Percentiles rank a stretch among this genome's conserved stretches.
Conservation (phyloP, 2,797 vertebrate species). For the Lindbergichthys nudifrons region DNA sequence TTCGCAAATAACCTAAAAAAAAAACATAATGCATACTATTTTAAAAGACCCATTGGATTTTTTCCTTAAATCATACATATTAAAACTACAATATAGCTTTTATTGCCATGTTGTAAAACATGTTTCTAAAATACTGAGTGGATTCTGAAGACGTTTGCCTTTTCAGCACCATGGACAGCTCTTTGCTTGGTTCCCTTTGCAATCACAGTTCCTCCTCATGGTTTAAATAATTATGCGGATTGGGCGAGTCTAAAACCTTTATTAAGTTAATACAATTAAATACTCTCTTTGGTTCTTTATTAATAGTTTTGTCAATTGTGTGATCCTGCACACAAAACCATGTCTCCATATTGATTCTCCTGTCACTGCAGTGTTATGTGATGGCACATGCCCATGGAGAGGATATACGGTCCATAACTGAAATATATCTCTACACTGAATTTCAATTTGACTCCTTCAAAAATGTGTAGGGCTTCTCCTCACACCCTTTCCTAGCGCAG, state of each 20-base stretch:
- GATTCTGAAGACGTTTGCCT: background rate
- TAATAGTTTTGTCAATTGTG: background rate
- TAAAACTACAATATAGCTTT: background rate
- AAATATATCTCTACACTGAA: background rate
- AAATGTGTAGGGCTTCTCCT: slow-evolving; percentile 10
- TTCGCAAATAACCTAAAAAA: background rate
- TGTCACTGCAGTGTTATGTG: background rate
- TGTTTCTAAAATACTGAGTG: background rate
- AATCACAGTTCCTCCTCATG: background rate
- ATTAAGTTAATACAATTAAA: background rate
- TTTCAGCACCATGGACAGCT: slow-evolving; percentile 81
- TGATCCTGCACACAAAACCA: background rate
- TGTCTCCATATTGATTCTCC: background rate
- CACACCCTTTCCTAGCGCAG: slow-evolving; percentile 12
- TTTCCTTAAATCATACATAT: background rate
- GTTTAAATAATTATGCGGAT: background rate
- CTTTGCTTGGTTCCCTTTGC: background rate
- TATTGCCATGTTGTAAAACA: background rate
- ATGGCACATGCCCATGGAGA: background rate
- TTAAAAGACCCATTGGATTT: background rate
- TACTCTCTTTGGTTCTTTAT: background rate
- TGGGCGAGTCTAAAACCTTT: background rate
- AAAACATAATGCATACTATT: background rate
- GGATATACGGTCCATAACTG: background rate
- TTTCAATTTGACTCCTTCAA: background rate